Percentiles rank a stretch among this genome's conserved stretches.
Conservation (phyloP, 2,888 invertebrate genomes). For the Timandra comae region DNA sequence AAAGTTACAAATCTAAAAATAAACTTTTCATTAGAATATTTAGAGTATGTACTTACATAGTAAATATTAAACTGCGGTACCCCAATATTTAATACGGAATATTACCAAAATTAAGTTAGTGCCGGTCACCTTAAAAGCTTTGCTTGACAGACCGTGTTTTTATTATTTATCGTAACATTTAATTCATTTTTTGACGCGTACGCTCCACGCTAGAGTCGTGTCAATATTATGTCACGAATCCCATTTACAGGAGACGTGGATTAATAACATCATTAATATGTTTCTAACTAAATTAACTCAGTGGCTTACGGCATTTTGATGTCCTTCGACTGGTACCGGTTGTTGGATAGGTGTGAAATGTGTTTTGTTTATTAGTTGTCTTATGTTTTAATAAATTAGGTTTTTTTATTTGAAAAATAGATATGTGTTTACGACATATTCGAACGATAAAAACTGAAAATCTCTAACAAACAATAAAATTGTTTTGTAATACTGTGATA, state of each 20-base stretch:
- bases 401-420: too few relatives aligned
- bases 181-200: conserved; percentile 54
- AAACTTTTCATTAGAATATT: too few relatives aligned
- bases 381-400: too few relatives aligned
- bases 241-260: conserved; percentile 60
- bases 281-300: conserved; percentile 64
- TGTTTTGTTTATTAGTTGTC: too few relatives aligned
- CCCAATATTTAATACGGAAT: conserved; percentile 39
- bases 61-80: too few relatives aligned
- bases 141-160: conserved; percentile 53
- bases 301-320: conserved; percentile 52
- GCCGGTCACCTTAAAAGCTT: conserved; percentile 60
- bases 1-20: too few relatives aligned
- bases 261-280: conserved; percentile 69
- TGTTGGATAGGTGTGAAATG: conserved; percentile 22
- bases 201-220: conserved; percentile 48
- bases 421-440: too few relatives aligned
- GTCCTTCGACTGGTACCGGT: conserved; percentile 44
- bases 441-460: too few relatives aligned
- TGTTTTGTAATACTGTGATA: too few relatives aligned
- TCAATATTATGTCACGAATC: conserved; percentile 76
- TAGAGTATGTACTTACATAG: too few relatives aligned
- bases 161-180: conserved; percentile 50
- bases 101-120: conserved; percentile 60
- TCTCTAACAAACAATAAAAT: too few relatives aligned